phyloP scores from a whole-genome alignment of 2,113 vertebrate species.

The Heterotis niloticus region DNA sequence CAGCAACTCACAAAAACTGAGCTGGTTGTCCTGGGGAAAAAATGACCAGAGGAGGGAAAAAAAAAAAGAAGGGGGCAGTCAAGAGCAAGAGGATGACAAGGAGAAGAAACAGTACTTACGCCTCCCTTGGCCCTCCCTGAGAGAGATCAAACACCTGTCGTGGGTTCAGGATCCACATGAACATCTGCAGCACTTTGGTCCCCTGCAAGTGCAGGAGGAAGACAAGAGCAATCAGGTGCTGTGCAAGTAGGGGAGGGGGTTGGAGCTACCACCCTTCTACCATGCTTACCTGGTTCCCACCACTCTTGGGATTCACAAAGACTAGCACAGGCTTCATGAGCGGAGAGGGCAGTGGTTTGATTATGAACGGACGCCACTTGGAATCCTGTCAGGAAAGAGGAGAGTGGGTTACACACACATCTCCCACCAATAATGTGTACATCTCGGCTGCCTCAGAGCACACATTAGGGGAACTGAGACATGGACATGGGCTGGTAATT shows the following conservation, averaged over 20 bases:
- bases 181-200: slow-evolving; percentile 92
- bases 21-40: too few relatives aligned
- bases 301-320: slow-evolving; percentile 96
- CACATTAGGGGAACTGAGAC: background rate
- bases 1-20: too few relatives aligned
- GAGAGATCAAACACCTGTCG: slow-evolving; percentile 96
- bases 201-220: slow-evolving; percentile 63
- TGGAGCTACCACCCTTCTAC: background rate
- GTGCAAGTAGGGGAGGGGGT: background rate
- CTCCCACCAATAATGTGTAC: background rate
- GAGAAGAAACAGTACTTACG: slow-evolving; percentile 70
- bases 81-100: background rate
- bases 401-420: background rate
- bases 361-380: slow-evolving; percentile 90
- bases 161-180: slow-evolving; percentile 98
- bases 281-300: slow-evolving; percentile 88
- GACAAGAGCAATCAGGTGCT: background rate
- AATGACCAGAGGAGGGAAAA: background rate
- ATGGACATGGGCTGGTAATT: background rate
- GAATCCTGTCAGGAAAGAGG: slow-evolving; percentile 72
- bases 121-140: slow-evolving; percentile 90
- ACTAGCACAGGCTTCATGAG: slow-evolving; percentile 97
- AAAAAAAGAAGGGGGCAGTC: background rate
- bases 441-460: too few relatives aligned
- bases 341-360: slow-evolving; percentile 91